Base-by-base conservation (phyloP, 2,113 vertebrate species). In the Cottus gobio region DNA sequence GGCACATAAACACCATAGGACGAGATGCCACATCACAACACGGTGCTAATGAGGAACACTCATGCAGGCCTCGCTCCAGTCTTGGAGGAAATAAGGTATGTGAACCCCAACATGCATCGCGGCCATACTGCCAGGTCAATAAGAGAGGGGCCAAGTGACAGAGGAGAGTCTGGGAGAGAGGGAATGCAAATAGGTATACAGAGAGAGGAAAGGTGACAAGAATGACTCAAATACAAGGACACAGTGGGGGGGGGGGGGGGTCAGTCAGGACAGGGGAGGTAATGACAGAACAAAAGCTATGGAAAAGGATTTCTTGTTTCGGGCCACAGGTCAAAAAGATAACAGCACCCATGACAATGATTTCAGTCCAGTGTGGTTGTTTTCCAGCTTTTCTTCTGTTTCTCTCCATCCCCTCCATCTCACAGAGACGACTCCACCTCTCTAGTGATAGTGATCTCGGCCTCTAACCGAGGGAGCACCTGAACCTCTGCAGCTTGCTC, bases 341-440 rank as follows among this genome's bases (percentile, higher is more conserved):
- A 54, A 63, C 62, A 68, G 61, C 37, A 20, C 57, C 65, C 71
- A 71, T 67, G 71, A 87, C 48, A 28, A 78, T 42, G 30, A 37
- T 34, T 71, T 80, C n/a, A 77, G 81, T 46, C 37, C 52, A 34
- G 46, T 62, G 75, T 71, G 64, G 78, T 84, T 13, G 64, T 72
- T 80, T 54, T 65, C 50, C 37, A 81, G 79, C 50, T 46, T 61
- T 58, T 65, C 74, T 65, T 75, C 77, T 8, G 22, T 16, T 77
- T 46, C 48, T 50, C 63, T 66, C 31, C 0, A 0, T 28, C 37
- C 11, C 42, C 26, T 58, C 61, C 18, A 63, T 78, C 87, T 94
- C 93, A 96, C 89, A 96, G 90, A 57, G 94, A 95, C 0, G 95
- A 96, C 91, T 95, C 95, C 62, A 94, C 91, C 80, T 95, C 95